phyloP scores from a whole-genome alignment of 2,797 vertebrate species.

The Hapalemur alaotrensis region DNA sequence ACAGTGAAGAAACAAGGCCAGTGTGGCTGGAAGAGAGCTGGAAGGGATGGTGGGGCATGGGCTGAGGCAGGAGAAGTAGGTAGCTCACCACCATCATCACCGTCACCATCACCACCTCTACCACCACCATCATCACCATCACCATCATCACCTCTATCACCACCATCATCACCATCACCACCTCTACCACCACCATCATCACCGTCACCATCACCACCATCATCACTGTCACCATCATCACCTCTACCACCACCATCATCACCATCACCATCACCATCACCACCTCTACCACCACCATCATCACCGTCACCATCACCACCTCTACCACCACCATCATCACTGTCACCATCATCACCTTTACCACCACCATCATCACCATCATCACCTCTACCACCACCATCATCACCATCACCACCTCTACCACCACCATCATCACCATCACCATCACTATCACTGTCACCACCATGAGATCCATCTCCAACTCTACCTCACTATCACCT shows the following conservation, averaged over 20 bases:
- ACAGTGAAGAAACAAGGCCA: neutral
- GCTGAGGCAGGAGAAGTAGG: neutral
- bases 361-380: neutral
- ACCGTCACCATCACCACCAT: rapidly evolving
- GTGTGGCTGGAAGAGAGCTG: too few relatives aligned
- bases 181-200: rapidly evolving
- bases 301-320: rapidly evolving
- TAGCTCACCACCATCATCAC: neutral
- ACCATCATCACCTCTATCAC: rapidly evolving
- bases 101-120: rapidly evolving
- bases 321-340: rapidly evolving
- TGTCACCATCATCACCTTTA: neutral
- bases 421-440: rapidly evolving
- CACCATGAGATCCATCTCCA: too few relatives aligned
- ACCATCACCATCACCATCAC: rapidly evolving
- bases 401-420: rapidly evolving
- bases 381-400: rapidly evolving
- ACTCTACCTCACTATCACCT: too few relatives aligned
- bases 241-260: rapidly evolving
- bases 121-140: rapidly evolving
- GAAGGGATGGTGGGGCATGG: rapidly evolving
- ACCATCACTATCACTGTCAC: neutral
- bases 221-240: rapidly evolving
- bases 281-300: rapidly evolving
- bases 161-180: rapidly evolving